These are phyloP conservation scores for Rhinopomastus cyanomelas DNA, from an alignment of 2,113 vertebrate genomes.

Conservation along the genomic window DNA sequence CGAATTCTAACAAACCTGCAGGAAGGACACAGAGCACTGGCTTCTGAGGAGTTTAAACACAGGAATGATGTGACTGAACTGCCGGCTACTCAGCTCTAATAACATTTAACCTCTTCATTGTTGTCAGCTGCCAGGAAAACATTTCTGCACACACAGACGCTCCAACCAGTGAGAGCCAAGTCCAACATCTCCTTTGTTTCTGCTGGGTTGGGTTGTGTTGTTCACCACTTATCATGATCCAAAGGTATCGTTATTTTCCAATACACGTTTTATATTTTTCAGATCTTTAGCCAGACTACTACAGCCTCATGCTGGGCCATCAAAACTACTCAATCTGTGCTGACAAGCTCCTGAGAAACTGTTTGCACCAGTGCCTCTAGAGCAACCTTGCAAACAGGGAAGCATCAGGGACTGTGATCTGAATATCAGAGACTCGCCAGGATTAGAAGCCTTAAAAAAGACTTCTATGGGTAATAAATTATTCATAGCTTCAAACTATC, in stretches of 20 bases:
- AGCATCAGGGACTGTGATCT: constrained; percentile 45
- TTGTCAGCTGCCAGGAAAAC: background rate
- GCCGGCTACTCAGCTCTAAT: background rate
- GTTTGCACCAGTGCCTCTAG: constrained; percentile 23
- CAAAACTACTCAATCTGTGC: constrained; percentile 56
- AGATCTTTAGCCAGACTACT: constrained; percentile 53
- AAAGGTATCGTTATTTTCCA: constrained; percentile 45
- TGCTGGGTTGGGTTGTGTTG: background rate
- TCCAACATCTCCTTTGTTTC: background rate
- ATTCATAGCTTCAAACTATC: constrained; percentile 73
- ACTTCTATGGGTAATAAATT: constrained; percentile 69
- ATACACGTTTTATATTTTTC: constrained; percentile 22
- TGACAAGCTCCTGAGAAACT: constrained; percentile 22
- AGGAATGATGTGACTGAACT: background rate
- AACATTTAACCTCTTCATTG: background rate
- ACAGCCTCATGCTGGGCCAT: constrained; percentile 44
- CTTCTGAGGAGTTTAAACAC: background rate
- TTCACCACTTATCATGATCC: constrained; percentile 20
- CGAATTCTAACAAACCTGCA: background rate
- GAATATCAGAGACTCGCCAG: constrained; percentile 62
- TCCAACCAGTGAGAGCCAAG: background rate
- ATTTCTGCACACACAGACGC: background rate
- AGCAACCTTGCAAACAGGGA: constrained; percentile 56
- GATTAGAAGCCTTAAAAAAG: constrained; percentile 50
- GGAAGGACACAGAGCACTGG: background rate